phyloP scores from a whole-genome alignment of 1,140 invertebrate species.

The Lanistes nyassanus region DNA sequence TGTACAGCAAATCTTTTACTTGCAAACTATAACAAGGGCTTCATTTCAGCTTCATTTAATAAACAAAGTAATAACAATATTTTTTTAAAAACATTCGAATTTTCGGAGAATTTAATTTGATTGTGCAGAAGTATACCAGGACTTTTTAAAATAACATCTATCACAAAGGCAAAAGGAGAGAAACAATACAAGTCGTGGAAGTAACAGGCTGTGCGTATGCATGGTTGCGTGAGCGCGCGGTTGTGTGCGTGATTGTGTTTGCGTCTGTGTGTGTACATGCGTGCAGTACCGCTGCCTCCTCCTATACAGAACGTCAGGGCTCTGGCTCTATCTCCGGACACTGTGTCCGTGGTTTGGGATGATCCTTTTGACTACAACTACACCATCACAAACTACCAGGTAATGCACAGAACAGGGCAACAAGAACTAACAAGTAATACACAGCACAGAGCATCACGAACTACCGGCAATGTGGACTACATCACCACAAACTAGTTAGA shows the following conservation, averaged over 20 bases:
- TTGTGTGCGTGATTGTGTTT: neutral
- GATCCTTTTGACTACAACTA: constrained; percentile 28
- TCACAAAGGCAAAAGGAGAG: neutral
- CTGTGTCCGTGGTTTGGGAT: constrained; percentile 26
- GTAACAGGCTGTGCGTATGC: neutral
- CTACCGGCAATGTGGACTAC: neutral
- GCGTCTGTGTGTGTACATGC: neutral
- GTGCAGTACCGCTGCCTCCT: constrained; percentile 31
- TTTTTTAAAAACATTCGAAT: no score
- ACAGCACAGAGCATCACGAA: neutral
- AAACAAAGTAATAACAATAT: no score
- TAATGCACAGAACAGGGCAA: neutral
- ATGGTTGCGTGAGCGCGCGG: constrained; percentile 1
- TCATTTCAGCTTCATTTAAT: no score
- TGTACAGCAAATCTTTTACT: no score
- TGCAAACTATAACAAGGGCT: no score
- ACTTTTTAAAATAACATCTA: no score
- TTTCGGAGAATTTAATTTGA: no score
- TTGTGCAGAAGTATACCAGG: no score
- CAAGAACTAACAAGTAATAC: neutral
- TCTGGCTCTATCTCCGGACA: constrained; percentile 26
- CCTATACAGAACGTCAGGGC: constrained; percentile 26
- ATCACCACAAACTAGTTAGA: neutral
- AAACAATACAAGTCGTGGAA: neutral
- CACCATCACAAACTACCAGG: constrained; percentile 28